Evolutionary conservation across 2,797 vertebrate genomes (phyloP).

Genomic region (Enteromius argenteus): DNA sequence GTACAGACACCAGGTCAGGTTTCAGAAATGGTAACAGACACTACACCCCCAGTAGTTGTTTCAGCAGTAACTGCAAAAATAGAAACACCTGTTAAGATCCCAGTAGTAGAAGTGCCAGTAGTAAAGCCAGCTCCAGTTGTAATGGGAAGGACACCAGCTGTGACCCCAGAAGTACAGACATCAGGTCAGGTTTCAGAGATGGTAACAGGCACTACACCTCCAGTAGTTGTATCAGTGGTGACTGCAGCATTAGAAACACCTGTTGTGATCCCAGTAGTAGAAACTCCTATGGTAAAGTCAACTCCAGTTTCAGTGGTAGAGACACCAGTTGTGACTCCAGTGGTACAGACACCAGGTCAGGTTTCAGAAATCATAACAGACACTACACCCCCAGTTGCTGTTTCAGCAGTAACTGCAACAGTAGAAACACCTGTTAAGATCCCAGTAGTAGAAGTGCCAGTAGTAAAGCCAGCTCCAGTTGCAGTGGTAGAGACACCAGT

Average conservation of each 20-base stretch:
- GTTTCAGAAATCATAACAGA: constrained; percentile 19
- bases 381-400: background rate
- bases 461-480: background rate
- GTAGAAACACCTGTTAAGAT: background rate
- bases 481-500: background rate
- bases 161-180: background rate
- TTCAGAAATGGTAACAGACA: background rate
- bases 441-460: background rate
- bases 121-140: background rate
- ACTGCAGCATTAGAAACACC: background rate
- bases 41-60: background rate
- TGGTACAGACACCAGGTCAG: background rate
- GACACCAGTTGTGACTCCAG: background rate
- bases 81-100: no score
- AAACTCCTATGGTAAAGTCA: background rate
- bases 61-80: no score
- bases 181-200: background rate
- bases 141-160: background rate
- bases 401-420: background rate
- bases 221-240: background rate
- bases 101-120: no score
- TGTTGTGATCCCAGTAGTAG: background rate
- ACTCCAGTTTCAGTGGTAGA: background rate
- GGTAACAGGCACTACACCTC: constrained; percentile 12
- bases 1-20: no score